Evolutionary conservation across 2,888 invertebrate species (phyloP).

Genomic region (Coecobrya sp.): DNA sequence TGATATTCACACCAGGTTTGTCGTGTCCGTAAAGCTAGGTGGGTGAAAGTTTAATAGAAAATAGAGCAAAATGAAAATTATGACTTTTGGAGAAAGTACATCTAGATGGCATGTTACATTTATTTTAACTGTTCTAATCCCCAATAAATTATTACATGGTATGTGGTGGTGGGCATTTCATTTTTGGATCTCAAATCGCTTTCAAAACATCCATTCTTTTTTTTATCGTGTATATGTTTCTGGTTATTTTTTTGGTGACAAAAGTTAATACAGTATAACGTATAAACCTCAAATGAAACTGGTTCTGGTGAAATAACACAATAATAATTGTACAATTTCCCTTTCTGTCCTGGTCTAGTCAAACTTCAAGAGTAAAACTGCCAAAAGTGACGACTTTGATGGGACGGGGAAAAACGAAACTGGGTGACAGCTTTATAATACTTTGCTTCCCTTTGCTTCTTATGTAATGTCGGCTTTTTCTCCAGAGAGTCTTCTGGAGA

Average conservation of each 20-base stretch:
- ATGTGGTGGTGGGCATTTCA: too few species aligned
- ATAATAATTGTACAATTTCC: background rate
- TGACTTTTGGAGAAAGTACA: too few species aligned
- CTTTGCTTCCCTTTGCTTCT: background rate
- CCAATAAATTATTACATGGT: too few species aligned
- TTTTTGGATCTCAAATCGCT: too few species aligned
- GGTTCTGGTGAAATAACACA: too few species aligned
- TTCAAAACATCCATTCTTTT: too few species aligned
- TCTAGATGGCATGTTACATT: too few species aligned
- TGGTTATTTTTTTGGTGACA: too few species aligned
- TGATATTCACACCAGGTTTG: conserved; percentile 90
- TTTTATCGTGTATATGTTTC: too few species aligned
- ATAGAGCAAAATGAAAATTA: background rate
- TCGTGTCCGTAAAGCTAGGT: conserved; percentile 92
- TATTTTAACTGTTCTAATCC: too few species aligned
- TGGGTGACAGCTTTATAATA: conserved; percentile 59
- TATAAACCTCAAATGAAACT: too few species aligned
- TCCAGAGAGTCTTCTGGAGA: background rate
- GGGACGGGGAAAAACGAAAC: conserved; percentile 26
- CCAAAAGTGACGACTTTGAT: conserved; percentile 65
- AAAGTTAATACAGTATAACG: too few species aligned
- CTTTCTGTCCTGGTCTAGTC: background rate
- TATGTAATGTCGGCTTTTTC: background rate
- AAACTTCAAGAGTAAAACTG: conserved; percentile 54
- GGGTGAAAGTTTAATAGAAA: background rate